phyloP scores from a whole-genome alignment of 2,797 vertebrate genomes.

The Chrosomus eos region DNA sequence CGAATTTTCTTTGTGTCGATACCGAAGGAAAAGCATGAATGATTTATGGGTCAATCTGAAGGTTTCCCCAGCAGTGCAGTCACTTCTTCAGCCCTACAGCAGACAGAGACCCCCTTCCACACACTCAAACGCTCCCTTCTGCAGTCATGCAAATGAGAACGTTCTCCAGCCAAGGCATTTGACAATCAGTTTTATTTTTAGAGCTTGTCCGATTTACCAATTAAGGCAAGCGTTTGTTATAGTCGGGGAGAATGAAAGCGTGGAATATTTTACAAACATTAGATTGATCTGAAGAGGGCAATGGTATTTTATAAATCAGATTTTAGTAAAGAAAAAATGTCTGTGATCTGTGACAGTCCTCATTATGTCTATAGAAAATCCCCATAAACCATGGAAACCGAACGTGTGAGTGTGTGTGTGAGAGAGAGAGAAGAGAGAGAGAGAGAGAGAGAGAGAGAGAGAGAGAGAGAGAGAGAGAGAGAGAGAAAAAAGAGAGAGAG shows the following conservation, averaged over 20 bases:
- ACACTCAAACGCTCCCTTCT: conserved; percentile 36
- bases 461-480: too few relatives aligned
- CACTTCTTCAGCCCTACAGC: conserved; percentile 39
- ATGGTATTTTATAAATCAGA: conserved; percentile 14
- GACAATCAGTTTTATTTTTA: conserved; percentile 46
- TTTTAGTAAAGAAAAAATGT: neutral
- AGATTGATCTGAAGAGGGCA: conserved; percentile 29
- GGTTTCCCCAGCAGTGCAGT: conserved; percentile 50
- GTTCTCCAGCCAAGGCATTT: conserved; percentile 41
- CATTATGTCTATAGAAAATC: conserved; percentile 9
- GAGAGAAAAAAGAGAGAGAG: too few relatives aligned
- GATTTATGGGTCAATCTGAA: conserved; percentile 62
- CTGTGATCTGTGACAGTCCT: neutral
- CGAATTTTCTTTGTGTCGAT: conserved; percentile 55
- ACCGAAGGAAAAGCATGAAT: conserved; percentile 59
- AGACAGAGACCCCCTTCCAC: conserved; percentile 40
- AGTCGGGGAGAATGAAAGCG: neutral
- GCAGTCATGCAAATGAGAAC: conserved; percentile 57
- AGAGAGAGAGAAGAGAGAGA: too few relatives aligned
- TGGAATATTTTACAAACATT: neutral
- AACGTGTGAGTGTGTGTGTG: conserved; percentile 1
- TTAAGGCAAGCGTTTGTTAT: conserved; percentile 48
- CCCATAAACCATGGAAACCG: neutral
- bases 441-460: too few relatives aligned
- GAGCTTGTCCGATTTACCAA: conserved; percentile 46